These are phyloP conservation scores for Vidua macroura DNA, from an alignment of 2,113 vertebrate genomes.

Conservation along the genomic window DNA sequence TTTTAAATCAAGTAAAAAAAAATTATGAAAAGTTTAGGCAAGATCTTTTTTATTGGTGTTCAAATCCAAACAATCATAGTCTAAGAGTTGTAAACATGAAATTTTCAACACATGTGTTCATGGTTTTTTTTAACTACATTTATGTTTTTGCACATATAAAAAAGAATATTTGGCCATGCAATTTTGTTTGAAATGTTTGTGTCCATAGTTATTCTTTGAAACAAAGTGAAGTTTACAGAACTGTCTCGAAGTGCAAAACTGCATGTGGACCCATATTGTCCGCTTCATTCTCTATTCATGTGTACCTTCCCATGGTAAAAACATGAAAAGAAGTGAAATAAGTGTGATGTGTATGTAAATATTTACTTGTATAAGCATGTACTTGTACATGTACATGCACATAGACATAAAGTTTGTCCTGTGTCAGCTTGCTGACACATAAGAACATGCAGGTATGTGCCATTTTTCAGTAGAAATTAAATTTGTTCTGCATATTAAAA, in stretches of 20 bases:
- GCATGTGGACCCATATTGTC: neutral
- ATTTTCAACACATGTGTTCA: neutral
- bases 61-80: neutral
- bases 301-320: neutral
- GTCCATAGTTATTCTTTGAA: neutral
- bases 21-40: neutral
- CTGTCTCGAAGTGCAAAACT: neutral
- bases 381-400: fast-evolving
- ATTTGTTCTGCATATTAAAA: neutral
- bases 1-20: neutral
- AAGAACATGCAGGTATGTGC: too few species aligned
- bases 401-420: neutral
- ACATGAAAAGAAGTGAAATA: neutral
- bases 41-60: neutral
- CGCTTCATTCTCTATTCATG: neutral
- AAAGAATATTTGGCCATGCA: neutral
- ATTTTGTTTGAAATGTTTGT: neutral
- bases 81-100: neutral
- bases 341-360: neutral
- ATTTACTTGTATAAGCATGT: neutral
- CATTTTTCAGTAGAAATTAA: neutral
- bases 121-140: neutral
- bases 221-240: neutral
- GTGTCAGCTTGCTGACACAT: neutral
- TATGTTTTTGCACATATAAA: neutral